Evolutionary conservation across 2,888 invertebrate genomes (phyloP).

Genomic region (Micoletzkya japonica): DNA sequence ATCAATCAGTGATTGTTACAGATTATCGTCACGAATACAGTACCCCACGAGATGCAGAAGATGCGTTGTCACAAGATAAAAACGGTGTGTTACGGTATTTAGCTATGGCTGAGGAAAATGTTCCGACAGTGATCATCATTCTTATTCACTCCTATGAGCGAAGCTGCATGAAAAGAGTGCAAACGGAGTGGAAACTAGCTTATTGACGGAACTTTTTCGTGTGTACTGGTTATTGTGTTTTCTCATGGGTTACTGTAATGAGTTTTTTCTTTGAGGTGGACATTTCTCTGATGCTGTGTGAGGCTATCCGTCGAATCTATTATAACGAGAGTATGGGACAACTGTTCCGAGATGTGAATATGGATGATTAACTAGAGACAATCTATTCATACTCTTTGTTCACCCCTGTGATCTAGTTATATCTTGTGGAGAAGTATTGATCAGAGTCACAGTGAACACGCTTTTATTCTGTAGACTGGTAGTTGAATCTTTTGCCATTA

Average conservation of each 20-base stretch:
- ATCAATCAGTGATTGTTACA: slow-evolving; percentile 64
- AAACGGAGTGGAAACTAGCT: no score
- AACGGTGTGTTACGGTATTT: slow-evolving; percentile 75
- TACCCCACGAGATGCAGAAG: slow-evolving; percentile 97
- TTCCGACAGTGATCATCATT: not conserved
- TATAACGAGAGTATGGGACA: slow-evolving; percentile 99
- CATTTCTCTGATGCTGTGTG: slow-evolving; percentile 91
- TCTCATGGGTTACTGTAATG: not conserved
- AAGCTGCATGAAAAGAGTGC: no score
- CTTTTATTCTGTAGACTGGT: no score
- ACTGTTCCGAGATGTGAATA: slow-evolving; percentile 73
- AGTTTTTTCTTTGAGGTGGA: slow-evolving; percentile 72
- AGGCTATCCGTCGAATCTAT: slow-evolving; percentile 95
- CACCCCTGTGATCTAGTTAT: no score
- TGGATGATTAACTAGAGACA: slow-evolving; percentile 39
- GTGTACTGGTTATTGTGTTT: no score
- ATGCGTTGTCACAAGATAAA: slow-evolving; percentile 99
- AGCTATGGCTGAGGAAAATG: not conserved
- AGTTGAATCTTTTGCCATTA: no score
- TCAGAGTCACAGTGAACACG: no score
- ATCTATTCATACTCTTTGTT: no score
- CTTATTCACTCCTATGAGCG: not conserved
- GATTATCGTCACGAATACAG: slow-evolving; percentile 99
- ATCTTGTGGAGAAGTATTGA: no score
- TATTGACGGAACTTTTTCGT: no score